Evolutionary conservation across 2,888 invertebrate species (phyloP).

Genomic region (Sarcophaga subvicina): DNA sequence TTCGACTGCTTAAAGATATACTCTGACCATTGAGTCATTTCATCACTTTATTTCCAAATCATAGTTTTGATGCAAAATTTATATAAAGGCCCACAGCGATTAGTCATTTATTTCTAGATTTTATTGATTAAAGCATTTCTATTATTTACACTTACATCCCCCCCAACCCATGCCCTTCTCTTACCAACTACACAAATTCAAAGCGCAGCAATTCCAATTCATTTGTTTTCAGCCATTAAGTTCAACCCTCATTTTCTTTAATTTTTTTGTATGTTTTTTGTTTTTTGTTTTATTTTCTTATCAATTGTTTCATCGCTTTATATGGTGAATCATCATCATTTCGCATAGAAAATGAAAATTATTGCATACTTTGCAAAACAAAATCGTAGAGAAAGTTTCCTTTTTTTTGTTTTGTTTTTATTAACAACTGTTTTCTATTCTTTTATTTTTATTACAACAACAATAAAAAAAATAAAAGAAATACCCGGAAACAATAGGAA

Average conservation of each 20-base stretch:
- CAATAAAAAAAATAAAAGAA: neutral
- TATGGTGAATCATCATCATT: conserved; percentile 8
- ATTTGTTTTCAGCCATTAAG: neutral
- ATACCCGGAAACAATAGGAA: conserved; percentile 4
- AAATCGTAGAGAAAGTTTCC: neutral
- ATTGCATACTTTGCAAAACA: conserved; percentile 33
- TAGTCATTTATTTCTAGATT: too few species aligned
- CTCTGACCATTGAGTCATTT: too few species aligned
- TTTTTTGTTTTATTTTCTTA: neutral
- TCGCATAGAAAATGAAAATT: conserved; percentile 6
- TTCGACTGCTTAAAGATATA: too few species aligned
- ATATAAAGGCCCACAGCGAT: too few species aligned
- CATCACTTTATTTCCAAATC: too few species aligned
- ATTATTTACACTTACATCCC: too few species aligned
- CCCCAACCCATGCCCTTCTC: neutral
- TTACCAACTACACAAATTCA: neutral
- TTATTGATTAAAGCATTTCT: too few species aligned
- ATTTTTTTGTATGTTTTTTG: neutral
- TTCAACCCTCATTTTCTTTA: conserved; percentile 18
- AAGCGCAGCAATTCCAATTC: conserved; percentile 27
- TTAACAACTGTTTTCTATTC: neutral
- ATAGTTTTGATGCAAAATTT: too few species aligned
- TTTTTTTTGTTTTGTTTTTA: neutral
- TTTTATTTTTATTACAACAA: neutral
- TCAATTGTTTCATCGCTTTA: conserved; percentile 23